Percentiles rank a stretch among this genome's conserved stretches.
Conservation (phyloP, 2,797 vertebrate genomes). For the Champsocephalus gunnari region DNA sequence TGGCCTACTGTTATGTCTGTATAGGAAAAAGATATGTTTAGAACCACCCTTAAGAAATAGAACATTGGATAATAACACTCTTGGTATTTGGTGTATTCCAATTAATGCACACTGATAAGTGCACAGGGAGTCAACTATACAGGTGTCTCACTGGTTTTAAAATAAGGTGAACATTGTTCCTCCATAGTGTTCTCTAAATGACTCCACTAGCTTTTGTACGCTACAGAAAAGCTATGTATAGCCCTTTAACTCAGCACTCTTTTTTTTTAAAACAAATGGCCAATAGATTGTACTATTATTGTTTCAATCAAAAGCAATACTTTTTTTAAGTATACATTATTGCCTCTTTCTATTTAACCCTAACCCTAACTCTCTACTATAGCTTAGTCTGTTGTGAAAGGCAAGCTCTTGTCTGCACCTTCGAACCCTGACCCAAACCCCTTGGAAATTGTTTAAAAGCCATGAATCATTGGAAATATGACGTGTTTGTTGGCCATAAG, state of each 20-base stretch:
- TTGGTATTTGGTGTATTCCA: conserved; percentile 15
- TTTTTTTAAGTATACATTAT: too few relatives aligned
- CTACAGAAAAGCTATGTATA: neutral
- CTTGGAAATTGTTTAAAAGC: neutral
- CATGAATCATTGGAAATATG: neutral
- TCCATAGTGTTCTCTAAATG: neutral
- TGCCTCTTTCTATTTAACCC: too few relatives aligned
- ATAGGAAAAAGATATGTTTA: conserved; percentile 14
- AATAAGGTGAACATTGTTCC: neutral
- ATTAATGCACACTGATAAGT: conserved; percentile 4
- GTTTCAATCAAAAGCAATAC: neutral
- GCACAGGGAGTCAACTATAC: neutral
- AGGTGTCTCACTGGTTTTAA: neutral
- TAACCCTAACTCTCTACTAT: too few relatives aligned
- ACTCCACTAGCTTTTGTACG: neutral
- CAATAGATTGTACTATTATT: neutral
- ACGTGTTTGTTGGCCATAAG: neutral
- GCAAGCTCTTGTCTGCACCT: neutral
- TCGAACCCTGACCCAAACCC: neutral
- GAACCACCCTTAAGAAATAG: neutral
- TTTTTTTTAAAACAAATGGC: neutral
- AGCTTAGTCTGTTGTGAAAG: neutral
- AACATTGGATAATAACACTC: conserved; percentile 13
- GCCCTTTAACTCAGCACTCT: neutral
- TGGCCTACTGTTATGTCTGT: neutral